Conservation (phyloP, 2,888 invertebrate genomes). For the Lasioglossum calceatum region DNA sequence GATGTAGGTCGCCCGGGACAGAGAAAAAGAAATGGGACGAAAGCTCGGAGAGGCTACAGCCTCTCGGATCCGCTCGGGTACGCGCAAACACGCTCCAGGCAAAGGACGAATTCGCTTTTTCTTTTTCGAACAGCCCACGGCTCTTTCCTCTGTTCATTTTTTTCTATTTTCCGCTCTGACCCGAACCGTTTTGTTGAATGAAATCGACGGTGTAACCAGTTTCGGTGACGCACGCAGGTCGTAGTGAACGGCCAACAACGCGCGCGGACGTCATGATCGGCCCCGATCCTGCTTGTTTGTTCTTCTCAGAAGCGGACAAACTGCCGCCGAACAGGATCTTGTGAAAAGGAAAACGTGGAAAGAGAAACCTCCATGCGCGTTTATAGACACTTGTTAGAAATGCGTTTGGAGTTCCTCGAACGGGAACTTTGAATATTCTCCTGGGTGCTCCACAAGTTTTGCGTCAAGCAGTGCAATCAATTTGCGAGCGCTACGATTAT, state of each 20-base stretch:
- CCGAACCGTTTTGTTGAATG: neutral
- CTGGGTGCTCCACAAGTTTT: neutral
- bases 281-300: neutral
- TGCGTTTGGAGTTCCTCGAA: neutral
- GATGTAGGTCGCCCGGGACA: slow-evolving; percentile 48
- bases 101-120: neutral
- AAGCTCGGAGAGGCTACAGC: neutral
- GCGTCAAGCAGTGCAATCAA: neutral
- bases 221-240: neutral
- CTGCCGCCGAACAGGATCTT: neutral
- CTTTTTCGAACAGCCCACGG: neutral
- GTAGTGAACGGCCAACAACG: neutral
- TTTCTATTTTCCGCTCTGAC: neutral
- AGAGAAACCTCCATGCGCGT: neutral
- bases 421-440: neutral
- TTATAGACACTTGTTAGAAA: neutral
- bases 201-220: neutral
- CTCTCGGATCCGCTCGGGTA: neutral
- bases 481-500: too few species aligned
- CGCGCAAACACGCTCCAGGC: slow-evolving; percentile 43
- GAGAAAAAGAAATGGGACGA: slow-evolving; percentile 23
- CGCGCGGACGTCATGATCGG: neutral
- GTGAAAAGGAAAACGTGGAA: neutral
- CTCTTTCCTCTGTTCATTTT: neutral
- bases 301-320: neutral